These are phyloP conservation scores for Trachythela sp. DNA, from an alignment of 64 coral and sea anemone species.

Conservation along the genomic window DNA sequence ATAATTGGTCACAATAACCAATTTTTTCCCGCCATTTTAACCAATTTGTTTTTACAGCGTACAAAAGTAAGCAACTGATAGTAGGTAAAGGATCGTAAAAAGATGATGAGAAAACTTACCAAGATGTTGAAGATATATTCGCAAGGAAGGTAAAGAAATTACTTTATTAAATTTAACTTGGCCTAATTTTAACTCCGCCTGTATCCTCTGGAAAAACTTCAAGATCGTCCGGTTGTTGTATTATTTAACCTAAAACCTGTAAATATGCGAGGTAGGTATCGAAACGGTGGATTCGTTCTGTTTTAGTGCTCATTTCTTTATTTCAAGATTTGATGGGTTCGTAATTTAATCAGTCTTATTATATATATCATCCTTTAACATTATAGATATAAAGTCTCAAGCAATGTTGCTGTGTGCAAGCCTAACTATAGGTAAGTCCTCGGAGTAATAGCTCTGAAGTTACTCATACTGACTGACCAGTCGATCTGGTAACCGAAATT, in stretches of 20 bases:
- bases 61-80: too few species aligned
- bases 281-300: background rate
- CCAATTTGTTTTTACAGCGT: too few species aligned
- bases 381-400: conserved; percentile 77
- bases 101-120: conserved; percentile 59
- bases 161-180: too few species aligned
- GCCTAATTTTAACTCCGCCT: background rate
- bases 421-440: conserved; percentile 67
- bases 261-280: conserved; percentile 75
- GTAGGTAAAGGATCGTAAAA: too few species aligned
- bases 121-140: conserved; percentile 68
- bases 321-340: too few species aligned
- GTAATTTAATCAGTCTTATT: background rate
- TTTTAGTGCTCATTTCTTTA: too few species aligned
- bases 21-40: too few species aligned
- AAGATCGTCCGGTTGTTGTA: conserved; percentile 78
- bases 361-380: background rate
- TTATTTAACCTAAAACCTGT: conserved; percentile 94
- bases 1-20: too few species aligned
- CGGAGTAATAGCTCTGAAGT: too few species aligned
- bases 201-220: conserved; percentile 63
- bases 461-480: background rate
- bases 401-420: conserved; percentile 89
- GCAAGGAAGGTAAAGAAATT: conserved; percentile 78
- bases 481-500: background rate